Conservation (phyloP, 2,113 vertebrate genomes). For the Noctilio leporinus region DNA sequence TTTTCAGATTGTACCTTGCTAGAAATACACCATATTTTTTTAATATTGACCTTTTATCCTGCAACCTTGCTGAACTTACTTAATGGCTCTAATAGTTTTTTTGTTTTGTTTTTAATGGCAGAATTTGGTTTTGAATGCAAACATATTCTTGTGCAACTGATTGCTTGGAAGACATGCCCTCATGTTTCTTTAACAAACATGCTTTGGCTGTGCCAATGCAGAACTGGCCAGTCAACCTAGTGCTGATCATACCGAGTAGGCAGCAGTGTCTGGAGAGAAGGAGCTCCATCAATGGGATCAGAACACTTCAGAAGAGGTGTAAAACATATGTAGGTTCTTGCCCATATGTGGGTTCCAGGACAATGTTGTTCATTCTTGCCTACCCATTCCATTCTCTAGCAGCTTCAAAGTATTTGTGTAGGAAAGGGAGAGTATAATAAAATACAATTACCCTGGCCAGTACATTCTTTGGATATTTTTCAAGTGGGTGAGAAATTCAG, state of each 20-base stretch:
- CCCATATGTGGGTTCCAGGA: background rate
- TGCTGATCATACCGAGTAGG: background rate
- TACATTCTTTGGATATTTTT: conserved; percentile 57
- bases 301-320: background rate
- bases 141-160: conserved; percentile 33
- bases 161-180: conserved; percentile 35
- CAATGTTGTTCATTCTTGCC: conserved; percentile 6
- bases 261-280: background rate
- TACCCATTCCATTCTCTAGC: background rate
- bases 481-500: conserved; percentile 38
- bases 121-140: conserved; percentile 48
- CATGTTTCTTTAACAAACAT: conserved; percentile 16
- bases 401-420: conserved; percentile 6
- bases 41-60: background rate
- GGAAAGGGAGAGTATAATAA: conserved; percentile 6
- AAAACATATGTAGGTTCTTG: background rate
- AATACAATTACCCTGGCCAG: background rate
- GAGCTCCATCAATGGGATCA: background rate
- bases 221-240: background rate
- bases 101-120: background rate
- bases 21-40: background rate
- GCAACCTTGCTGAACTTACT: background rate
- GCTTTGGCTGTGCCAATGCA: background rate
- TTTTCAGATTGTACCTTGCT: background rate
- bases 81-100: background rate